Percentiles rank a stretch among this genome's conserved stretches.
Evolutionary conservation across 1,140 invertebrate species (phyloP).

Genomic region (Ostrea denselamellosa): DNA sequence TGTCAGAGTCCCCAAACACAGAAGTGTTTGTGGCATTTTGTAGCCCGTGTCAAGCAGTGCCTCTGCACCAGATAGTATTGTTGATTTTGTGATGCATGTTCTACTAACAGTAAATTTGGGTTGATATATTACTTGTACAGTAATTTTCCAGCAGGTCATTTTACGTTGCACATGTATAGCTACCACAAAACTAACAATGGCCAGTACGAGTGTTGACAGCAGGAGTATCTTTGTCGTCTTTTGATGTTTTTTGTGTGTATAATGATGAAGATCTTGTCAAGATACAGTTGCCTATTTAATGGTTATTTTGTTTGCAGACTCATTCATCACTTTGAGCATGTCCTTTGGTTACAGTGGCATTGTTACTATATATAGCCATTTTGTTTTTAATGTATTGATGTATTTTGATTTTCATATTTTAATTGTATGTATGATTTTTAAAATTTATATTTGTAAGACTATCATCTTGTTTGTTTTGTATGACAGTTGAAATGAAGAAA

Average conservation of each 20-base stretch:
- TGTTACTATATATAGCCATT: not conserved
- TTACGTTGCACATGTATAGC: not conserved
- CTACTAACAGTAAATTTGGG: not conserved
- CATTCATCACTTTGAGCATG: not conserved
- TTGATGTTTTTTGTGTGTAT: not conserved
- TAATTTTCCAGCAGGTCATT: not conserved
- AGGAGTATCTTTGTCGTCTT: conserved; percentile 15
- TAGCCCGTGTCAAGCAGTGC: not conserved
- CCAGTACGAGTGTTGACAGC: not conserved
- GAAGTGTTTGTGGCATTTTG: too few relatives aligned
- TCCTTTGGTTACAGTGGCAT: not conserved
- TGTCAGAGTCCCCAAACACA: too few relatives aligned
- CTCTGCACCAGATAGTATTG: not conserved
- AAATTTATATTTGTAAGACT: not conserved
- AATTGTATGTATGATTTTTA: not conserved
- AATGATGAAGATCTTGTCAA: conserved; percentile 32
- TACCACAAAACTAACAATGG: not conserved
- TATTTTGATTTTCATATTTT: not conserved
- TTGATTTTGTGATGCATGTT: not conserved
- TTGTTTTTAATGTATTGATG: not conserved
- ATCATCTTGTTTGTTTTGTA: not conserved
- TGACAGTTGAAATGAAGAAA: not conserved
- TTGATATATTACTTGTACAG: not conserved
- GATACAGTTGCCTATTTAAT: conserved; percentile 10
- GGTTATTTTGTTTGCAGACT: not conserved